Percentiles rank a stretch among this genome's conserved stretches.
These are phyloP conservation scores for Eumeta japonica DNA, from an alignment of 1,140 invertebrate genomes.

Conservation along the genomic window DNA sequence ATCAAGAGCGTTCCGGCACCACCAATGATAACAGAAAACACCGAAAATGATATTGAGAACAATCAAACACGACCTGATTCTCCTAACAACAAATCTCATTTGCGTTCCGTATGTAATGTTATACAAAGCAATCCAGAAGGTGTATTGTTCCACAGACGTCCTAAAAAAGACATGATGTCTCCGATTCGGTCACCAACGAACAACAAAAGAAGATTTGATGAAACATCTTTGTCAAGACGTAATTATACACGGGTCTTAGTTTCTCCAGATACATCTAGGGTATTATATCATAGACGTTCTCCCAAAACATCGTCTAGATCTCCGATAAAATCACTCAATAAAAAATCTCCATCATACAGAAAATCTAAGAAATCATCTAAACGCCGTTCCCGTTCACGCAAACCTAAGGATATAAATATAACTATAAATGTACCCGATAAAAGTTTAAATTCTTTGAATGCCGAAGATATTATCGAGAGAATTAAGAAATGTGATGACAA, in stretches of 20 bases:
- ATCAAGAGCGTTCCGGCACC: constrained; percentile 8
- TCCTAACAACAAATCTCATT: no score
- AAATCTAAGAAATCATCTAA: constrained; percentile 23
- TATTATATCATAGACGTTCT: no score
- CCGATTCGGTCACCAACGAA: constrained; percentile 5
- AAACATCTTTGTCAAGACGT: constrained; percentile 17
- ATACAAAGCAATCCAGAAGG: no score
- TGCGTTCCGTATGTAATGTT: no score
- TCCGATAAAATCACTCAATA: constrained; percentile 17
- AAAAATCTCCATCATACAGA: constrained; percentile 23
- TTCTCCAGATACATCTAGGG: constrained; percentile 31
- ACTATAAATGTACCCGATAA: constrained; percentile 45
- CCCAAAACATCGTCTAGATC: constrained; percentile 26
- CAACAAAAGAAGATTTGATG: constrained; percentile 9
- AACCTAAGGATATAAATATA: constrained; percentile 37
- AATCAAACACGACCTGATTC: no score
- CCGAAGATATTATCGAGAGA: constrained; percentile 41
- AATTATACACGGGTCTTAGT: constrained; percentile 41
- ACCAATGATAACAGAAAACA: constrained; percentile 14
- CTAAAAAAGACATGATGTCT: constrained; percentile 22
- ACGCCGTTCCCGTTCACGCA: constrained; percentile 4
- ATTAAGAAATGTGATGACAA: constrained; percentile 43
- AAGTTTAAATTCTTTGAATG: constrained; percentile 39
- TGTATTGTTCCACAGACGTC: constrained; percentile 42
- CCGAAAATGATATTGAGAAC: no score